Conservation (phyloP, 2,888 invertebrate genomes). For the Galeopsomyia nigrocyanea region DNA sequence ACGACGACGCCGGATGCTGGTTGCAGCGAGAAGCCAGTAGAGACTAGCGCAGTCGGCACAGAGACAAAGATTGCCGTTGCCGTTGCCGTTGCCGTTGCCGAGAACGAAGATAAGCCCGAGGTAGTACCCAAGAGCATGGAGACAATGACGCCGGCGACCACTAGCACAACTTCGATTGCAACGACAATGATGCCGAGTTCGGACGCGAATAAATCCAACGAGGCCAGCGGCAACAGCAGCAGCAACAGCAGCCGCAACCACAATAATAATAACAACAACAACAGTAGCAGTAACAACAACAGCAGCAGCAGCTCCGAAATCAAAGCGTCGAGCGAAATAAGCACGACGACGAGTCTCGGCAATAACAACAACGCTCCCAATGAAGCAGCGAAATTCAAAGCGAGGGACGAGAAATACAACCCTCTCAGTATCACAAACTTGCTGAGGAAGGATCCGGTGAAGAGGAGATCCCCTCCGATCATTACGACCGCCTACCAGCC, state of each 20-base stretch:
- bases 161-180: slow-evolving; percentile 56
- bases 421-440: slow-evolving; percentile 66
- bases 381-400: slow-evolving; percentile 16
- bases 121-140: not conserved
- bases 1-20: not conserved
- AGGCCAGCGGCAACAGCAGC: slow-evolving; percentile 33
- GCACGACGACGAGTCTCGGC: no score
- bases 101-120: not conserved
- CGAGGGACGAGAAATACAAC: slow-evolving; percentile 64
- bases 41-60: not conserved
- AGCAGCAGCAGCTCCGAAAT: slow-evolving; percentile 37
- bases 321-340: no score
- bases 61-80: not conserved
- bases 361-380: no score
- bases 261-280: not conserved
- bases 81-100: not conserved
- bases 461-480: slow-evolving; percentile 20
- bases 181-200: slow-evolving; percentile 52
- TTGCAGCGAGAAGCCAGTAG: not conserved
- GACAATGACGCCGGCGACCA: slow-evolving; percentile 27
- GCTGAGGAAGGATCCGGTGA: slow-evolving; percentile 63
- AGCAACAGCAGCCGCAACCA: slow-evolving; percentile 46
- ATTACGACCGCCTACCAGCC: slow-evolving; percentile 9
- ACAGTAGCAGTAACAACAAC: not conserved
- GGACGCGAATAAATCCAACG: slow-evolving; percentile 16